phyloP scores from a whole-genome alignment of 23 tunicate genomes.

The Botrylloides violaceus region DNA sequence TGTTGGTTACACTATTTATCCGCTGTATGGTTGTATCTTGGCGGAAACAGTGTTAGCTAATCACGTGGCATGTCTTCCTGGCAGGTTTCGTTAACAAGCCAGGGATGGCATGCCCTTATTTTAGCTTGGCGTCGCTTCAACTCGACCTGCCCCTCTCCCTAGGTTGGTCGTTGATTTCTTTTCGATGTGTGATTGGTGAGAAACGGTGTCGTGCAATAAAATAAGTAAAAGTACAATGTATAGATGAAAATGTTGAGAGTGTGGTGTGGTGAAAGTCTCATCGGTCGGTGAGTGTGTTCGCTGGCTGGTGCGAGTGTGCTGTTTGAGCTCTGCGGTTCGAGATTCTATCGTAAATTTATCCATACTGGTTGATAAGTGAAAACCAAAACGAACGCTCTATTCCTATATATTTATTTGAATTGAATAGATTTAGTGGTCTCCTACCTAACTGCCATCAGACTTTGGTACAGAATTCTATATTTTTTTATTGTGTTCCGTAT shows the following conservation, averaged over 20 bases:
- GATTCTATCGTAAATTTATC: too few relatives aligned
- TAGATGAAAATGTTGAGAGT: too few relatives aligned
- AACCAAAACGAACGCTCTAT: background rate
- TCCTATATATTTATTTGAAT: background rate
- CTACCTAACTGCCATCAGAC: background rate
- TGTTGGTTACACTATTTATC: too few relatives aligned
- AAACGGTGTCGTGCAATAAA: constrained; percentile 1
- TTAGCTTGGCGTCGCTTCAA: background rate
- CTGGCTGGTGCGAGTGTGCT: too few relatives aligned
- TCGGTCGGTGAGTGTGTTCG: background rate
- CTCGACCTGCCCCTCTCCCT: background rate
- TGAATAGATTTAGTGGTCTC: background rate
- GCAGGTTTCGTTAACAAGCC: too few relatives aligned
- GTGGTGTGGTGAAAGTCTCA: too few relatives aligned
- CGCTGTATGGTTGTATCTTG: background rate
- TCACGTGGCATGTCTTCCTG: constrained; percentile 5
- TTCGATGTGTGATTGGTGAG: background rate
- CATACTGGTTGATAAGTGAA: too few relatives aligned
- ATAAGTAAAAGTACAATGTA: too few relatives aligned
- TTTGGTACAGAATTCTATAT: constrained; percentile 26
- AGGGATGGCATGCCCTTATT: background rate
- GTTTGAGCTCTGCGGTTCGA: too few relatives aligned
- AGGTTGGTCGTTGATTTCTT: background rate
- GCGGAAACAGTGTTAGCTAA: constrained; percentile 25
- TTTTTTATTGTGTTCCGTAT: constrained; percentile 10